Base-by-base conservation (phyloP, 2,888 invertebrate species). In the Seira musarum region DNA sequence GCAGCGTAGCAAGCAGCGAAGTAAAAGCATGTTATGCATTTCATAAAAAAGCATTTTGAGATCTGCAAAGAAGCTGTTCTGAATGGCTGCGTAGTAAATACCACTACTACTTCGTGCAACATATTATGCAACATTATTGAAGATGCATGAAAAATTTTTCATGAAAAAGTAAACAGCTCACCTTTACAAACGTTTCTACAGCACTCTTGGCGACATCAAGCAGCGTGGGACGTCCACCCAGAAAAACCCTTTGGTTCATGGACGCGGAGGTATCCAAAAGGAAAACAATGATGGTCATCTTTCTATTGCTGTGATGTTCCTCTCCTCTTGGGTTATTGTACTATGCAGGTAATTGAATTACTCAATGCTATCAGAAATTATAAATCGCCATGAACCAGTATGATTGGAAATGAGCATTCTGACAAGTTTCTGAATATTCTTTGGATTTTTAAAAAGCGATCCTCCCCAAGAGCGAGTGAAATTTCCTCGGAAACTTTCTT, bases 281-380 rank as follows among this genome's bases (percentile, higher is more conserved):
- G 92, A 99, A 99, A 90, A 99, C 94, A 91, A 99, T 99, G 90
- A 99, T 99, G 90, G 99, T 99, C 99, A 99, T 99, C 90, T 91
- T 92, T 75, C 8, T 49, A 68, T 65, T 69, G n/a, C n/a, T n/a
- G n/a, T n/a, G n/a, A n/a, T n/a, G n/a, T n/a, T n/a, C n/a, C n/a
- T n/a, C n/a, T 73, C 35, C 69, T 25, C 25, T 19, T 21, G 40
- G 40, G 6, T 6, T 40, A 6, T 40, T 40, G 40, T 40, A 8
- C 40, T 40, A 40, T 40, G 40, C 40, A 40, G 40, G 40, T 13
- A 40, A 40, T 13, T 40, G 6, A 40, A 40, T 40, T 40, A 40
- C 13, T 40, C 40, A 40, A 40, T 40, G 40, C 13, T 40, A 40
- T 40, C 40, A 40, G 40, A 8, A 40, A 40, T 40, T 40, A 40